Evolutionary conservation across 30 jellyfish, hydroid and myxozoan species (phyloP).

Genomic region (Aurelia sp.): DNA sequence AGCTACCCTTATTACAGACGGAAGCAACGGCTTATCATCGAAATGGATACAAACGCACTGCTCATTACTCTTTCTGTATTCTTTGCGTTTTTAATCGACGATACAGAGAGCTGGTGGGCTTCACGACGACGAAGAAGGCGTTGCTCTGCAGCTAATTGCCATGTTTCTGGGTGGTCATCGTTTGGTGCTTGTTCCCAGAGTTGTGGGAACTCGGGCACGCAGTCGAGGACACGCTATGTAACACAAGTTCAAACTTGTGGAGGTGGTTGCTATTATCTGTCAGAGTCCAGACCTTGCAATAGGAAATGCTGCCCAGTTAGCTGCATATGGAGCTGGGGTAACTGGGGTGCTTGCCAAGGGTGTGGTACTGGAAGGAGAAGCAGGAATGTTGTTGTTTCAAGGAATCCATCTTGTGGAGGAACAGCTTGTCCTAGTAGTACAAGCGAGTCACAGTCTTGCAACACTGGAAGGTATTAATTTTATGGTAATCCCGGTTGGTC

Average conservation of each 20-base stretch:
- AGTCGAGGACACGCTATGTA: conserved; percentile 43
- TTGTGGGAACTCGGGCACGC: conserved; percentile 66
- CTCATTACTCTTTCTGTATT: not conserved
- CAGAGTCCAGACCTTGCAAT: conserved; percentile 64
- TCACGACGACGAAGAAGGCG: conserved; percentile 49
- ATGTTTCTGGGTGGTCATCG: conserved; percentile 55
- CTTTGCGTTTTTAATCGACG: not conserved
- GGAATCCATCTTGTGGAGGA: conserved; percentile 78
- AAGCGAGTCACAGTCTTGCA: conserved; percentile 37
- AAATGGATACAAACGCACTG: not conserved
- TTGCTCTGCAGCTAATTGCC: conserved; percentile 57
- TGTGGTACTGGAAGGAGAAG: conserved; percentile 74
- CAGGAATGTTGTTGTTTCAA: conserved; percentile 46
- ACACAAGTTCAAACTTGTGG: conserved; percentile 58
- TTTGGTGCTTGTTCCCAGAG: conserved; percentile 32
- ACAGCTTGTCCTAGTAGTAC: conserved; percentile 20
- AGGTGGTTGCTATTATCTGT: conserved; percentile 55
- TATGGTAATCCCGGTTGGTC: too few species aligned
- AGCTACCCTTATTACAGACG: too few species aligned
- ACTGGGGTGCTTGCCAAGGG: conserved; percentile 89
- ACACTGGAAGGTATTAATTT: conserved; percentile 66
- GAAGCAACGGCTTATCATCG: too few species aligned
- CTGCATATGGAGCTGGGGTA: conserved; percentile 74
- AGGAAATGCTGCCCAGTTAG: conserved; percentile 78
- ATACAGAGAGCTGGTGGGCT: conserved; percentile 38